Evolutionary conservation across 2,888 invertebrate species (phyloP).

Genomic region (Disparrhopalites patrizii): DNA sequence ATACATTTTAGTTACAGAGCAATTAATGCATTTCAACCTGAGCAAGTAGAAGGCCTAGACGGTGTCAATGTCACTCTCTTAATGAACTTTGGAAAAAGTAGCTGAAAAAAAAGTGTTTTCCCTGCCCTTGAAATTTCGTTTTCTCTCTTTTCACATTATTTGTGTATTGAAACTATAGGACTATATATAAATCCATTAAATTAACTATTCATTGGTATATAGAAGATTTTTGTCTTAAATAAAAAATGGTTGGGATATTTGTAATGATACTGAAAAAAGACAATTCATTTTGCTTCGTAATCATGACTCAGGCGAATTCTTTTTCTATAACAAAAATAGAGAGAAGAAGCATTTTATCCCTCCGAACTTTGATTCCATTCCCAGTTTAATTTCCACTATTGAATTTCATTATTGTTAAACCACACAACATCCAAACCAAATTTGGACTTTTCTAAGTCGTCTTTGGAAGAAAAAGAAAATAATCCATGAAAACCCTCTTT

Average conservation of each 20-base stretch:
- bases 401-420: background rate
- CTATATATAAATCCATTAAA: constrained; percentile 11
- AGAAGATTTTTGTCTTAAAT: background rate
- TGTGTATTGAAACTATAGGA: constrained; percentile 3
- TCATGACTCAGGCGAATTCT: constrained; percentile 8
- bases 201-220: constrained; percentile 7
- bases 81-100: too few relatives aligned
- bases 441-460: background rate
- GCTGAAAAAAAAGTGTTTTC: too few relatives aligned
- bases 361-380: constrained; percentile 12
- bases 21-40: too few relatives aligned
- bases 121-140: constrained; percentile 4
- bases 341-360: too few relatives aligned
- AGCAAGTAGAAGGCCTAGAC: too few relatives aligned
- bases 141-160: constrained; percentile 1
- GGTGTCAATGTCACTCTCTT: too few relatives aligned
- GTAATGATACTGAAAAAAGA: background rate
- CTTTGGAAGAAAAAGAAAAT: background rate
- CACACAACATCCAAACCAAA: too few relatives aligned
- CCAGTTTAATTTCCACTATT: constrained; percentile 16
- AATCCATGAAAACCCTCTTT: background rate
- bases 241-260: background rate
- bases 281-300: constrained; percentile 1
- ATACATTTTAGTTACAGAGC: too few relatives aligned
- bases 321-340: background rate